Evolutionary conservation across 30 jellyfish, hydroid and myxozoan species (phyloP).

Genomic region (Calvadosia cruxmelitensis): DNA sequence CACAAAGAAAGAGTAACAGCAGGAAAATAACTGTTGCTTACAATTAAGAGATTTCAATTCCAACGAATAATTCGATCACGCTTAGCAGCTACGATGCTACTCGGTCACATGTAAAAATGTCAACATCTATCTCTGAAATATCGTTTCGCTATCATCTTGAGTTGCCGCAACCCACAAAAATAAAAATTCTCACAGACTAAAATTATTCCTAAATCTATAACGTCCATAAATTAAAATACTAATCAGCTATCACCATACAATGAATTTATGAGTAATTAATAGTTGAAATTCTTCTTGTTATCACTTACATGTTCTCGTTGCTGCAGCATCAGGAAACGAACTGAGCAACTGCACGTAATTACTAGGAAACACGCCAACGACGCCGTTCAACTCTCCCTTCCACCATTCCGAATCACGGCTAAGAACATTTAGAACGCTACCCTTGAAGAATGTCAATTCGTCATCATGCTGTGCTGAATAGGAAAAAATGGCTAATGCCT

Average conservation of each 20-base stretch:
- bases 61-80: no score
- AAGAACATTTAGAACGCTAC: slow-evolving; percentile 84
- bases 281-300: no score
- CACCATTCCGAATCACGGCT: slow-evolving; percentile 95
- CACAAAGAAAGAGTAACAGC: not conserved
- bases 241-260: no score
- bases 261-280: no score
- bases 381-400: slow-evolving; percentile 97
- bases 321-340: slow-evolving; percentile 44
- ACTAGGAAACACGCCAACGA: slow-evolving; percentile 90
- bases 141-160: no score
- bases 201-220: no score
- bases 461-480: slow-evolving; percentile 95
- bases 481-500: slow-evolving; percentile 88
- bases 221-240: no score
- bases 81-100: no score
- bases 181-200: no score
- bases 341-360: slow-evolving; percentile 88
- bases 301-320: slow-evolving; percentile 92
- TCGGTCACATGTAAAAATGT: no score
- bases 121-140: no score
- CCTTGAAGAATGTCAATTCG: slow-evolving; percentile 92
- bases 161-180: no score
- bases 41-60: not conserved
- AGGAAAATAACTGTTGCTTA: not conserved